These are phyloP conservation scores for Acanthoscelides obtectus DNA, from an alignment of 2,888 invertebrate genomes.

Conservation along the genomic window DNA sequence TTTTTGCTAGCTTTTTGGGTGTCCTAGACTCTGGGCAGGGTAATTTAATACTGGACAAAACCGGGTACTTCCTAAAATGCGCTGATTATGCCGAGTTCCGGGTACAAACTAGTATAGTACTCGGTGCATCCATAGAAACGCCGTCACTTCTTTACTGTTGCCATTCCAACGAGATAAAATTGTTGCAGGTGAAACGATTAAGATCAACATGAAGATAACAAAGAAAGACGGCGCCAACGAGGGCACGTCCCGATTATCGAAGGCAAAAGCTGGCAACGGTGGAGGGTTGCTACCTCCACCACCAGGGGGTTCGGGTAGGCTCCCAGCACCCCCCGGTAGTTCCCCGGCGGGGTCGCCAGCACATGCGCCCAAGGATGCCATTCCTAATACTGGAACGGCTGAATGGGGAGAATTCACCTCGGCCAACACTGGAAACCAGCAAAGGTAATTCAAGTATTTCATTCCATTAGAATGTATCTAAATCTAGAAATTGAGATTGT, in stretches of 20 bases:
- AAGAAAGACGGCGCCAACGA: slow-evolving; percentile 82
- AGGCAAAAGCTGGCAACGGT: slow-evolving; percentile 50
- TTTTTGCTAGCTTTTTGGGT: too few species aligned
- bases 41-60: too few species aligned
- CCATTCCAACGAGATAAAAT: too few species aligned
- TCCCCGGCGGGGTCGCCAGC: slow-evolving; percentile 72
- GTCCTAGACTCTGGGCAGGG: too few species aligned
- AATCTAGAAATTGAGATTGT: too few species aligned
- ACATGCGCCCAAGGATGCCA: slow-evolving; percentile 44
- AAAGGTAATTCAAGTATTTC: not conserved
- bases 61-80: too few species aligned
- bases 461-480: not conserved
- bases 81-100: too few species aligned
- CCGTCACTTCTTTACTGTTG: too few species aligned
- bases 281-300: slow-evolving; percentile 71
- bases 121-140: too few species aligned
- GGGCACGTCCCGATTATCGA: slow-evolving; percentile 57
- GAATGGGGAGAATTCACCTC: slow-evolving; percentile 80
- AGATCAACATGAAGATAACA: slow-evolving; percentile 96
- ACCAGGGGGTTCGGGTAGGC: slow-evolving; percentile 62
- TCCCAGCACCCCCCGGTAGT: slow-evolving; percentile 71
- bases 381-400: slow-evolving; percentile 40
- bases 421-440: slow-evolving; percentile 43
- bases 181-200: slow-evolving; percentile 81
- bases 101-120: too few species aligned